Conservation (phyloP, 2,113 vertebrate species). For the Chamaetylas fuelleborni region DNA sequence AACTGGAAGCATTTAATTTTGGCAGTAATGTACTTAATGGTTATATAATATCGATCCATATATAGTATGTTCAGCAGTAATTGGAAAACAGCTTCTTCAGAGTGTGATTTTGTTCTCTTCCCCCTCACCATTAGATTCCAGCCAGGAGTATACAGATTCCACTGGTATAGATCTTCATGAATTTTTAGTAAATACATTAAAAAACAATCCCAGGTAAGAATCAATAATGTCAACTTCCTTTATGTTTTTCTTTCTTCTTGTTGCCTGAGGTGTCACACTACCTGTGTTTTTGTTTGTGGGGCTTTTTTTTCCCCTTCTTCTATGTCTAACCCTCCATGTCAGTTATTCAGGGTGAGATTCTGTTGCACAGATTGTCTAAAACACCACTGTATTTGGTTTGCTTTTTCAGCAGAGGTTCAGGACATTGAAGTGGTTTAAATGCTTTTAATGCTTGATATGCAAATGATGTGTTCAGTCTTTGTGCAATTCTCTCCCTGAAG, state of each 20-base stretch:
- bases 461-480: not conserved
- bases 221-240: constrained; percentile 19
- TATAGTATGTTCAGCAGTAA: not conserved
- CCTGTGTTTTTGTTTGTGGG: not conserved
- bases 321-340: not conserved
- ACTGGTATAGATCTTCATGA: constrained; percentile 98
- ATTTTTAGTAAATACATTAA: constrained; percentile 98
- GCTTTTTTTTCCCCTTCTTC: not conserved
- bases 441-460: not conserved
- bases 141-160: constrained; percentile 98
- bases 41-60: not conserved
- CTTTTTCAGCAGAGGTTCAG: not conserved
- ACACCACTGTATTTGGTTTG: not conserved
- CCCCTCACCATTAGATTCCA: constrained; percentile 85
- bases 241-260: not conserved
- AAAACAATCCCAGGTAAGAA: constrained; percentile 94
- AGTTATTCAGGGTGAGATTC: not conserved
- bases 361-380: not conserved
- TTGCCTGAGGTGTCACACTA: not conserved
- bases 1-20: not conserved
- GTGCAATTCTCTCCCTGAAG: not conserved
- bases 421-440: not conserved
- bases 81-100: not conserved
- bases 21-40: not conserved
- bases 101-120: constrained; percentile 51